Evolutionary conservation across 2,888 invertebrate genomes (phyloP).

Genomic region (Eupithecia centaureata): DNA sequence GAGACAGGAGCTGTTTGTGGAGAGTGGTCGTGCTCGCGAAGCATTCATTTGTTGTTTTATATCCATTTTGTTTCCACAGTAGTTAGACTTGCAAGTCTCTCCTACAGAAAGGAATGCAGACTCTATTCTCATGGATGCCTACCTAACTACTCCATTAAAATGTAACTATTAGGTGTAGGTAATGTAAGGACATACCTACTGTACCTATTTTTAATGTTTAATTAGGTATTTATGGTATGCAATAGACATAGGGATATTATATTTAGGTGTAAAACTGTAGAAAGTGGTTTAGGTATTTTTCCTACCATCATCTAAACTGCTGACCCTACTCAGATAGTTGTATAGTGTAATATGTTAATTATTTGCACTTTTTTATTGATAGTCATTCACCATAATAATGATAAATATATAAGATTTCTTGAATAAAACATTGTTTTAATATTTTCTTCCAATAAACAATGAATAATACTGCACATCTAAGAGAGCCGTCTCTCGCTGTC

Average conservation of each 20-base stretch:
- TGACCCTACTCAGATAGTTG: not conserved
- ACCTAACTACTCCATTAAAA: not conserved
- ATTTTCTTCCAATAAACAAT: not conserved
- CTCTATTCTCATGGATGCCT: not conserved
- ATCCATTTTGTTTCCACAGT: not conserved
- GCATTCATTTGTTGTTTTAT: too few relatives aligned
- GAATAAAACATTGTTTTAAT: not conserved
- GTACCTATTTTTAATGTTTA: too few relatives aligned
- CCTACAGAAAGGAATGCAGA: not conserved
- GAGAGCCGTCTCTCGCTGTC: too few relatives aligned
- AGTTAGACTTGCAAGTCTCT: not conserved
- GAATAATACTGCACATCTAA: too few relatives aligned
- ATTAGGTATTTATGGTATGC: not conserved
- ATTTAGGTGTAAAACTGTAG: not conserved
- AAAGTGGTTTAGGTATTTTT: not conserved
- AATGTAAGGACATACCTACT: too few relatives aligned
- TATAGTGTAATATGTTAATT: too few relatives aligned
- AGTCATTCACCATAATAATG: not conserved
- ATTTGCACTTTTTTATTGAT: conserved; percentile 1
- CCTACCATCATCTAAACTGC: not conserved
- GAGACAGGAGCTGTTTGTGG: too few relatives aligned
- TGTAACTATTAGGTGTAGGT: not conserved
- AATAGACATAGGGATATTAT: not conserved
- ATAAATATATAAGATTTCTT: not conserved
- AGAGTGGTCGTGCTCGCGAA: too few relatives aligned